Evolutionary conservation across 2,888 invertebrate species (phyloP).

Genomic region (Drosophila formosana): DNA sequence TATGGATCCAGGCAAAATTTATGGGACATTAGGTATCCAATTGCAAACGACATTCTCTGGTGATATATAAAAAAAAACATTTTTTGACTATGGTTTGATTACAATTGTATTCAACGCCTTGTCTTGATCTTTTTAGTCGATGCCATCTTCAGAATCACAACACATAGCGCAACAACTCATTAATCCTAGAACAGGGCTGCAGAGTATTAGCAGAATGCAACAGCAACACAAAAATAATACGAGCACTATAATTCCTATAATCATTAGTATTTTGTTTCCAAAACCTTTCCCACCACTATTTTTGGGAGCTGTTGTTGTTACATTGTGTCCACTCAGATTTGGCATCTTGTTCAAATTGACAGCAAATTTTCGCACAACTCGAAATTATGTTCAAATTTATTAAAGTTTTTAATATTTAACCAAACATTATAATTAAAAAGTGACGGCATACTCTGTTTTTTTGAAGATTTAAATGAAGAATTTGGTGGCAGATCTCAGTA

Average conservation of each 20-base stretch:
- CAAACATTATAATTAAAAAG: not conserved
- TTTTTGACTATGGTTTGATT: not conserved
- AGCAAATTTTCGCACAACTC: not conserved
- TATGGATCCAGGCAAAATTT: not conserved
- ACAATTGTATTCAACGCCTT: not conserved
- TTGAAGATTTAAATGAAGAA: too few species aligned
- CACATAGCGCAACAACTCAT: constrained; percentile 14
- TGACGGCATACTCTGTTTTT: constrained; percentile 16
- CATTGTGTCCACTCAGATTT: not conserved
- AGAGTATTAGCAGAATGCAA: constrained; percentile 17
- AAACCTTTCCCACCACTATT: not conserved
- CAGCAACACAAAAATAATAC: constrained; percentile 9
- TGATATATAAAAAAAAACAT: not conserved
- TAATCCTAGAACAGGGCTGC: constrained; percentile 16
- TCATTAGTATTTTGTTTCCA: too few species aligned
- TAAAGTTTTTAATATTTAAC: not conserved
- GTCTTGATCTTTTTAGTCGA: not conserved
- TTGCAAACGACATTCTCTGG: too few species aligned
- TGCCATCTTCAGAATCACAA: not conserved
- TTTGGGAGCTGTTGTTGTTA: not conserved
- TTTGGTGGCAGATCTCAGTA: not conserved
- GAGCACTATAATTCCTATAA: not conserved
- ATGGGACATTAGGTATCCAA: too few species aligned
- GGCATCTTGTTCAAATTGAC: not conserved
- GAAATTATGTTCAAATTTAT: not conserved